These are phyloP conservation scores for Scaptomyza flava DNA, from an alignment of 2,888 invertebrate genomes.

Conservation along the genomic window DNA sequence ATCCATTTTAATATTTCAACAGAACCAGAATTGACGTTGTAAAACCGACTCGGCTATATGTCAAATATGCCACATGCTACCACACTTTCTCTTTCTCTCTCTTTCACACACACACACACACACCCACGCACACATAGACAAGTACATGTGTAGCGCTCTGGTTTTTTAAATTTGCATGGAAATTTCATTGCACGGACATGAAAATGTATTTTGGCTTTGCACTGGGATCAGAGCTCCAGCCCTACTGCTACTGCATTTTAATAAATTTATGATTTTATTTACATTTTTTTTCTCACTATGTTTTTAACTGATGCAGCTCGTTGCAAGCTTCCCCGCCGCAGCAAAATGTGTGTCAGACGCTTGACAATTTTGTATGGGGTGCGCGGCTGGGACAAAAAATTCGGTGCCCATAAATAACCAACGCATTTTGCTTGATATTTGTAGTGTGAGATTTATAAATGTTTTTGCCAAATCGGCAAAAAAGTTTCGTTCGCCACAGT, in stretches of 20 bases:
- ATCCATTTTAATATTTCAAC: slow-evolving; percentile 78
- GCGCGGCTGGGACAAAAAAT: slow-evolving; percentile 11
- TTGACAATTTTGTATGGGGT: slow-evolving; percentile 62
- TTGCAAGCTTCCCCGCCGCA: background rate
- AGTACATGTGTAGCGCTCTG: slow-evolving; percentile 31
- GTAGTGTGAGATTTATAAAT: slow-evolving; percentile 71
- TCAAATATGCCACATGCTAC: slow-evolving; percentile 67
- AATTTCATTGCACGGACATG: slow-evolving; percentile 75
- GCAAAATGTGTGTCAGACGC: slow-evolving; percentile 66
- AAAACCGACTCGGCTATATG: slow-evolving; percentile 79
- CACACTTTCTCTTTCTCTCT: slow-evolving; percentile 19
- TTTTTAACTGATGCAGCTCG: slow-evolving; percentile 3
- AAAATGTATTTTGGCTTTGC: slow-evolving; percentile 69
- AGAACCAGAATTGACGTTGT: slow-evolving; percentile 80
- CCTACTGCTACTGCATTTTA: slow-evolving; percentile 66
- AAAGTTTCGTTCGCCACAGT: slow-evolving; percentile 63
- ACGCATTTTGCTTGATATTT: slow-evolving; percentile 65
- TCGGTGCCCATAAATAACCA: slow-evolving; percentile 64
- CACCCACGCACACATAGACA: background rate
- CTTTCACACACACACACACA: slow-evolving; percentile 1
- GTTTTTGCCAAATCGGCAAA: slow-evolving; percentile 69
- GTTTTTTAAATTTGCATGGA: slow-evolving; percentile 77
- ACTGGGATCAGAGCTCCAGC: slow-evolving; percentile 47
- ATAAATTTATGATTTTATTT: slow-evolving; percentile 79
- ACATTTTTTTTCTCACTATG: slow-evolving; percentile 50